phyloP scores from a whole-genome alignment of 2,888 invertebrate genomes.

The Dysmachus trigonus region DNA sequence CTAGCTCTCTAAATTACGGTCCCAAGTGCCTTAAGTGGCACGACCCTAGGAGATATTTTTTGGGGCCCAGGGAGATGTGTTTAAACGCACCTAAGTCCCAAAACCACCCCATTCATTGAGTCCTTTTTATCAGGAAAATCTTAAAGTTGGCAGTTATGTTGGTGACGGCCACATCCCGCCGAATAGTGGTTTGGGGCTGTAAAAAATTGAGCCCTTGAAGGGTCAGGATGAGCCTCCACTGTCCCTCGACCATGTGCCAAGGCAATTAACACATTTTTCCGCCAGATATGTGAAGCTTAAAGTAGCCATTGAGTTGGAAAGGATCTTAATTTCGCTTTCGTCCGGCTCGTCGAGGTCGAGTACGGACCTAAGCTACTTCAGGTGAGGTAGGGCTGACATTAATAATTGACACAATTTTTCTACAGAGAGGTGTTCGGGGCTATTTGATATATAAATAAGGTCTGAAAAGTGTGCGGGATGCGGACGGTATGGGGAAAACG shows the following conservation, averaged over 20 bases:
- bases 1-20: neutral
- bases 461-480: neutral
- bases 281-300: neutral
- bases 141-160: neutral
- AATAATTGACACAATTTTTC: constrained; percentile 28
- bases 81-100: neutral
- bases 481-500: neutral
- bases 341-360: neutral
- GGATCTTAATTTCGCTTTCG: neutral
- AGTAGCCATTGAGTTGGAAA: neutral
- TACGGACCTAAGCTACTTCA: neutral
- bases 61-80: neutral
- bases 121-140: neutral
- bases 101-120: neutral
- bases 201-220: neutral
- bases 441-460: neutral
- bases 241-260: neutral
- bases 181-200: neutral
- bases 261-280: constrained; percentile 5
- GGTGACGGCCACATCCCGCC: neutral
- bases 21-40: neutral
- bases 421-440: neutral
- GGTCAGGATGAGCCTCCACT: neutral
- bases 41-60: neutral
- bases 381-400: neutral